phyloP scores from a whole-genome alignment of 2,113 vertebrate genomes.

The Candoia aspera region DNA sequence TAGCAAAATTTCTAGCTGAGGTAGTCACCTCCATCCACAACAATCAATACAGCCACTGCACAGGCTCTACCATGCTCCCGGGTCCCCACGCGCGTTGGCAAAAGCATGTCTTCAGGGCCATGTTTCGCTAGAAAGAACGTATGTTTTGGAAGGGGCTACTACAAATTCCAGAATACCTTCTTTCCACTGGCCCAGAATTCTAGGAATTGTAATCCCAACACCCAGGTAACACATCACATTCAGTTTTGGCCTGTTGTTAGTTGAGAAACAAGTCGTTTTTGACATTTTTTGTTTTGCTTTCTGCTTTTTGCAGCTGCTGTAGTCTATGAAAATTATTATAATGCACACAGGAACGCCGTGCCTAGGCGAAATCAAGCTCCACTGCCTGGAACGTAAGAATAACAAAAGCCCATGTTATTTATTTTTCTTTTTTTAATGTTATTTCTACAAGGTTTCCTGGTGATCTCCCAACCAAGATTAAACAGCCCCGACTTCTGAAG shows the following conservation, averaged over 20 bases:
- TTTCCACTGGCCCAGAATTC: not conserved
- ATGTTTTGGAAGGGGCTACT: not conserved
- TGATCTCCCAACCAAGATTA: no score
- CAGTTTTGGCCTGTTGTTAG: not conserved
- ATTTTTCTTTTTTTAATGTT: not conserved
- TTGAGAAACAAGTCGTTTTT: not conserved
- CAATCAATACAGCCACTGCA: not conserved
- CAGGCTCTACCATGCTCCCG: not conserved
- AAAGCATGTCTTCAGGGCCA: not conserved
- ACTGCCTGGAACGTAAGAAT: constrained; percentile 66
- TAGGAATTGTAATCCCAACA: not conserved
- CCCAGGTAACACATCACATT: no score
- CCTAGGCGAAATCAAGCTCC: constrained; percentile 55
- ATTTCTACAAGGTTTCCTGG: not conserved
- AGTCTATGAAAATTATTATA: constrained; percentile 93
- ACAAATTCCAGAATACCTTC: not conserved
- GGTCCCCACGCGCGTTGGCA: not conserved
- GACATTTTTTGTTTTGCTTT: not conserved
- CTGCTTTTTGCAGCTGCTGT: constrained; percentile 75
- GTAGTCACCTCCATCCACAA: not conserved
- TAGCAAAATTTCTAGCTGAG: not conserved
- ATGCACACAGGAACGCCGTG: constrained; percentile 71
- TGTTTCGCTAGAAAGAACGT: not conserved
- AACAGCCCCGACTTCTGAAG: no score
- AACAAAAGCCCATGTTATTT: not conserved